Base-by-base conservation (phyloP, 2,113 vertebrate genomes). In the Pangasianodon gigas region DNA sequence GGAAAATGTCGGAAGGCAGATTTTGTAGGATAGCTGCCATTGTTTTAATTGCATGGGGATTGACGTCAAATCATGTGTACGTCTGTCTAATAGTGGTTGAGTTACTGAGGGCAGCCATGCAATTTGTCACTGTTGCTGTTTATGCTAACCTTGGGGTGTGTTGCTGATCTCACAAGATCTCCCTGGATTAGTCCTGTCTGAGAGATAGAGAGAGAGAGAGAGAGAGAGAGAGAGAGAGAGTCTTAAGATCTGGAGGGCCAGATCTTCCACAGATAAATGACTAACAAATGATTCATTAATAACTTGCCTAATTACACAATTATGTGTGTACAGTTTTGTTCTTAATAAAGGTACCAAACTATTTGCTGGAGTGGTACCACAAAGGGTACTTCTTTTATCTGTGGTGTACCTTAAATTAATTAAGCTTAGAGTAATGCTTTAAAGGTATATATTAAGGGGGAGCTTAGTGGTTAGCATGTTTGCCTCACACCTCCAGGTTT, bases 81-180 rank as follows among this genome's bases (percentile, higher is more conserved):
- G n/a, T 81, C 41, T 74, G 46, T 52, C 18, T 88, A 51, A 77
- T 84, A 37, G 80, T 46, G 52, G 87, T 88, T 87, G 54, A 48
- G 62, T 52, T 74, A 74, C 82, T 41, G 21, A 74, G 83, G 69
- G 21, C 37, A 69, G 84, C 58, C 10, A 26, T 84, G 89, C 85
- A 41, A 51, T 90, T 89, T 71, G 56, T 92, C 86, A 91, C 84
- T 90, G 77, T 48, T 79, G 85, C 77, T 84, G 89, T 89, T 90
- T 89, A 26, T 84, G 69, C 80, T 56, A 48, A 54, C 75, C 83
- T 65, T 65, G 24, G 37, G 88, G 81, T 46, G n/a, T 69, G 69
- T 86, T 74, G 60, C 88, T 89, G 75, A 75, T 88, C 65, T 84
- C 67, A 89, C 14, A 48, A 86, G 56, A 60, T 87, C 60, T 48